phyloP scores from a whole-genome alignment of 2,113 vertebrate species.

The Gambusia holbrooki region DNA sequence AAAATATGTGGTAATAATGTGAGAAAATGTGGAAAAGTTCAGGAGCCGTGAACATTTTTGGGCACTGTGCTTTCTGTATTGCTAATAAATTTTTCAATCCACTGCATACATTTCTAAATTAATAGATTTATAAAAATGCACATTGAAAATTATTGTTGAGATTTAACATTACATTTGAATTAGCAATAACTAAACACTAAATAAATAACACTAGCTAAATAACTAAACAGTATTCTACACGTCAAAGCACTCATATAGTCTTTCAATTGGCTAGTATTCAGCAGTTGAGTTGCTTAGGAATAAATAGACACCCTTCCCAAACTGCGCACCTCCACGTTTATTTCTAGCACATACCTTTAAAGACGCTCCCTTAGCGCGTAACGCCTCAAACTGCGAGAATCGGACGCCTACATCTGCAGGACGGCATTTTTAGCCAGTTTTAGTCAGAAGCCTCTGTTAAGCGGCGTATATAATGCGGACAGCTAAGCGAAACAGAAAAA shows the following conservation, averaged over 20 bases:
- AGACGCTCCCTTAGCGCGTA: constrained; percentile 80
- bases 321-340: constrained; percentile 74
- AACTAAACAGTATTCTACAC: neutral
- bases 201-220: neutral
- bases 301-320: constrained; percentile 25
- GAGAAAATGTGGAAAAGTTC: neutral
- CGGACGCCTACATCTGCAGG: constrained; percentile 14
- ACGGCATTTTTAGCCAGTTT: neutral
- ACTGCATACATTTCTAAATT: too few species aligned
- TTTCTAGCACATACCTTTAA: constrained; percentile 68
- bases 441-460: neutral
- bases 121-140: too few species aligned
- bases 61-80: neutral
- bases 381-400: constrained; percentile 20
- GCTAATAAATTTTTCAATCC: too few species aligned
- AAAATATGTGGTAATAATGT: neutral
- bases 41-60: neutral
- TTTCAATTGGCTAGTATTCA: neutral
- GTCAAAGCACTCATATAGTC: neutral
- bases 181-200: too few species aligned
- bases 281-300: neutral
- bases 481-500: constrained; percentile 7
- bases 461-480: neutral
- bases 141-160: too few species aligned
- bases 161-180: too few species aligned